phyloP scores from a whole-genome alignment of 2,888 invertebrate species.

The Caenorhabditis sp. region DNA sequence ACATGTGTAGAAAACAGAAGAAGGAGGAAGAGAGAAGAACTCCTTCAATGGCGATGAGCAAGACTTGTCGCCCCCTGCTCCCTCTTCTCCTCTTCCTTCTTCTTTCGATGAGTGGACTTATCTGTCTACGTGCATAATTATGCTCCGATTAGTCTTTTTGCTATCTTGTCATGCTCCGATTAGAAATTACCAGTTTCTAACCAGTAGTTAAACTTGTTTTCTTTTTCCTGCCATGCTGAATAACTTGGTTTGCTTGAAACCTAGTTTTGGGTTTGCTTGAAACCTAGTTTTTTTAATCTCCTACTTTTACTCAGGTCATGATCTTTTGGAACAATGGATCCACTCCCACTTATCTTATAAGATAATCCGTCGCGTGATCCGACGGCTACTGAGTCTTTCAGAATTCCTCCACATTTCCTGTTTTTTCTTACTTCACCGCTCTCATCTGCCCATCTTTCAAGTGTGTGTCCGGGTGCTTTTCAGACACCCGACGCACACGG shows the following conservation, averaged over 20 bases:
- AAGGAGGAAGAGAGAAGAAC: too few relatives aligned
- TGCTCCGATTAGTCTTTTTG: constrained; percentile 34
- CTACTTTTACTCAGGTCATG: neutral
- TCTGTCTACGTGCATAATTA: constrained; percentile 52
- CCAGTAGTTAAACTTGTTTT: neutral
- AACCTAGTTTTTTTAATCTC: neutral
- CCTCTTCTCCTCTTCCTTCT: too few relatives aligned
- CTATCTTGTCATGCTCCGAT: neutral
- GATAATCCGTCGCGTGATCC: constrained; percentile 16
- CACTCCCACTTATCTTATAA: constrained; percentile 1
- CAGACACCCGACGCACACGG: constrained; percentile 20
- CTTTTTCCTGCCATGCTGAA: neutral
- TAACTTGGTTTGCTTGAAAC: neutral
- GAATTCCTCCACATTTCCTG: constrained; percentile 35
- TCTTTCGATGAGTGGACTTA: constrained; percentile 27
- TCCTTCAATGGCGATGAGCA: constrained; percentile 19
- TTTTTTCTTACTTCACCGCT: constrained; percentile 11
- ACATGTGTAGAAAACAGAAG: neutral
- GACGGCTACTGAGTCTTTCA: constrained; percentile 1
- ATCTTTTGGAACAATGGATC: constrained; percentile 28
- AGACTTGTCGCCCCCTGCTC: too few relatives aligned
- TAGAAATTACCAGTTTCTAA: constrained; percentile 2
- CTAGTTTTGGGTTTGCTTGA: too few relatives aligned
- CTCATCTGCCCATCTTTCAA: neutral
- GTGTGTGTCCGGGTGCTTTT: constrained; percentile 9